These are phyloP conservation scores for Gnathonemus echidnorhynchus DNA, from an alignment of 2,113 vertebrate genomes.

Conservation along the genomic window DNA sequence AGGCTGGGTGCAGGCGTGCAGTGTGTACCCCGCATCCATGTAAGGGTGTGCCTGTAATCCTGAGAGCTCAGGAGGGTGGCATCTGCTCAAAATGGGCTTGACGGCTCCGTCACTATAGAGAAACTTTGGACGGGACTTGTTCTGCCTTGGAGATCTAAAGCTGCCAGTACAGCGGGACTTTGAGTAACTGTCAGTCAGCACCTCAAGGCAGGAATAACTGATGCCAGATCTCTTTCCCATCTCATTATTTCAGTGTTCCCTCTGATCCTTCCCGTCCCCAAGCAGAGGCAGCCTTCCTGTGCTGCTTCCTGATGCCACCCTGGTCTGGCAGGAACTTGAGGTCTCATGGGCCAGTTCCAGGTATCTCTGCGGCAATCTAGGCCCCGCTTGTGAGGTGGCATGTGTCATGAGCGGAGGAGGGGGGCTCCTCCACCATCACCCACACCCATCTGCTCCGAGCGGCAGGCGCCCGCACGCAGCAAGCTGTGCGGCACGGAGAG, in stretches of 20 bases:
- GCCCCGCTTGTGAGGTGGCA: neutral
- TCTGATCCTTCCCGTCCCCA: conserved; percentile 6
- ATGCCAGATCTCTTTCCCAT: conserved; percentile 14
- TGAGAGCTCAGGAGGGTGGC: neutral
- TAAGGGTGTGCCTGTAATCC: neutral
- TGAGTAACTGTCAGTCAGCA: conserved; percentile 23
- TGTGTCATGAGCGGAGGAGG: neutral
- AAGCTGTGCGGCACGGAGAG: neutral
- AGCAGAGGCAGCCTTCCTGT: conserved; percentile 1
- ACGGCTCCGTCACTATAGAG: neutral
- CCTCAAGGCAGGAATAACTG: conserved; percentile 29
- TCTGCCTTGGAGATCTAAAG: conserved; percentile 7
- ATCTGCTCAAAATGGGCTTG: neutral
- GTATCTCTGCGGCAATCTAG: neutral
- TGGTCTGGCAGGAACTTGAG: neutral
- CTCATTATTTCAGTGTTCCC: conserved; percentile 28
- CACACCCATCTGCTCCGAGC: conserved; percentile 8
- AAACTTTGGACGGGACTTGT: conserved; percentile 9
- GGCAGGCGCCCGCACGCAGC: neutral
- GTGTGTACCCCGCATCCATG: neutral
- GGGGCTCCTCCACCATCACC: neutral
- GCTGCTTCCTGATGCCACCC: neutral
- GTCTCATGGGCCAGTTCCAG: neutral
- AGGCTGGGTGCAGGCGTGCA: neutral
- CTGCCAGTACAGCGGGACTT: conserved; percentile 14